Evolutionary conservation across 2,888 invertebrate genomes (phyloP), one percentile per base, ranked within the genome.

Genomic region (Corythucha ciliata): DNA sequence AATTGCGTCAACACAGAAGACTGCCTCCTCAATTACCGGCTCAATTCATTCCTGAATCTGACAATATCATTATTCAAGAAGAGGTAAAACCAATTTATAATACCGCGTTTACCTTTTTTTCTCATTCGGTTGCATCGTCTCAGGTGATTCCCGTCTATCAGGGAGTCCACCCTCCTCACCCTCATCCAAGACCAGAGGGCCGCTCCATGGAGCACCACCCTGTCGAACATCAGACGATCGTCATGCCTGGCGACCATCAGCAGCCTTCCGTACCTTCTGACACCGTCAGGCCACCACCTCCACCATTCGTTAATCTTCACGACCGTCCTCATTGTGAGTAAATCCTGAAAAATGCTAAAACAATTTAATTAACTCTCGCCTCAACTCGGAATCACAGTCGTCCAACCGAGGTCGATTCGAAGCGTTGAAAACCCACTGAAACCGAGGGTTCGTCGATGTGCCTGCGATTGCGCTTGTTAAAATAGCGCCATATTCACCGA

Each of bases 401-500:
- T 88, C 65, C 87, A 87, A 68, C 87, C 87, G 52, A 80, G 87
- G 64, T 81, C 81, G 54, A 76, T 80, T 57, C 81, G 81, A 63
- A 79, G 77, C 65, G 74, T 76, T 20, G 76, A 77, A 54, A 59
- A 65, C 70, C 64, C 67, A 67, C 68, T 68, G 61, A 72, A 72
- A 59, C 80, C 81, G 68, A 78, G 81, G 63, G 77, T 80, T 32
- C 81, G 81, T 69, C 78, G 82, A 64, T 83, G 81, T 71, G 76
- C 81, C 59, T 85, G 85, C 72, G 77, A 79, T 70, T 85, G 85
- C 73, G 77, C 74, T 44, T 57, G 57, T 39, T 57, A 54, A 47
- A 48, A 27, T 3, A 21, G 16, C 22, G 10, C 26, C 24, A 18
- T 3, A 12, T 20, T 25, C 48, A 7, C 3, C 16, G 20, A 39